Evolutionary conservation across 2,797 vertebrate genomes (phyloP), one percentile per base, ranked within the genome.

Genomic region (Gila robusta): DNA sequence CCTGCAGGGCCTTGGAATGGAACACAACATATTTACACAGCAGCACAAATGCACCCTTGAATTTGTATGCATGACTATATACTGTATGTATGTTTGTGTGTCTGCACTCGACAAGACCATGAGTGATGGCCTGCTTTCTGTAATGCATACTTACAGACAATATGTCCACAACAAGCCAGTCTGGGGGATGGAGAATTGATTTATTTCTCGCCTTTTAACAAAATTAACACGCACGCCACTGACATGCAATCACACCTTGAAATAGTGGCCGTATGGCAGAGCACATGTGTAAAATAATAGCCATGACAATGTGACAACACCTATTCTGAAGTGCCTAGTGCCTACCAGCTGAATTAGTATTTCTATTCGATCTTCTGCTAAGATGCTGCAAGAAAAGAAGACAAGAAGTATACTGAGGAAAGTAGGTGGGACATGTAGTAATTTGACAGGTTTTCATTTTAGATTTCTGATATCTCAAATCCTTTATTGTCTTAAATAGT

Each of bases 21-120:
- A 87, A 90, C 91, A 91, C 87, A 89, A 83, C 89, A 93, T 92
- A 86, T 90, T 71, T 76, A 87, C 77, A 64, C 41, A 79, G 41
- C 67, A 59, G 74, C 86, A 69, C 82, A 76, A 59, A 84, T 80
- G 54, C 69, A 26, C 91, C 19, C 85, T 88, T 86, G 85, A 64
- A 35, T 82, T 78, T 84, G 37, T 64, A 69, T 90, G 32, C 59
- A 21, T 81, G 64, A 39, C 62, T 81, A 71, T 66, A 59, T 56
- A 59, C 54, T 59, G 21, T 56, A 64, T 56, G 56, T 79, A 59
- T 84, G 59, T 86, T 32, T 81, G n/a, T 73, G 74, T 39, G 23
- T 54, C 26, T 66, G 54, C 26, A 59, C 83, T 62, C 69, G 28
- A 54, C 49, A 23, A 69, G 78, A 76, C n/a, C 2, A 79, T 90